Evolutionary conservation across 1,140 invertebrate genomes (phyloP).

Genomic region (Gonioctena quinquepunctata): DNA sequence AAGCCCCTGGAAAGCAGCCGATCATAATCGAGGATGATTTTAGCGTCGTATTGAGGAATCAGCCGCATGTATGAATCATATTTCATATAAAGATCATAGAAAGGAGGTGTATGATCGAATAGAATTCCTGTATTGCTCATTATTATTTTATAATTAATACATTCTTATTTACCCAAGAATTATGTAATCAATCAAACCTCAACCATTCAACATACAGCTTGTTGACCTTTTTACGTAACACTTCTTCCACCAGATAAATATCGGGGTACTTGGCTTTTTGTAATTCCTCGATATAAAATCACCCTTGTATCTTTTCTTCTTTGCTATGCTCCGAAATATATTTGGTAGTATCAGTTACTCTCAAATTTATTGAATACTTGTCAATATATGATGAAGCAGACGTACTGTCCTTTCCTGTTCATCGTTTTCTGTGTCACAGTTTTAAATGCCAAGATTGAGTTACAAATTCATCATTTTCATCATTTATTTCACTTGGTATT

Average conservation of each 20-base stretch:
- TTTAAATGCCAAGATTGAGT: no score
- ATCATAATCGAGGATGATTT: no score
- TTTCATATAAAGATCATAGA: neutral
- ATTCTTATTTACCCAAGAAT: conserved; percentile 19
- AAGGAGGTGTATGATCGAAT: neutral
- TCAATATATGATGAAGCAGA: neutral
- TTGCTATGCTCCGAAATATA: conserved; percentile 28
- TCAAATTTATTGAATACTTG: neutral
- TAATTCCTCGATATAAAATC: conserved; percentile 44
- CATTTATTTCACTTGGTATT: no score
- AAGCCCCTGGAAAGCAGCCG: no score
- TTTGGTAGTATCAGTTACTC: conserved; percentile 29
- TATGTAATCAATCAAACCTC: conserved; percentile 30
- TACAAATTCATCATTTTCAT: no score
- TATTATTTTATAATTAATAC: neutral
- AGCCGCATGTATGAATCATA: neutral
- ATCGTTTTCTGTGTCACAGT: no score
- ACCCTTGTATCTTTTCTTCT: conserved; percentile 28
- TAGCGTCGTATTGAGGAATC: neutral
- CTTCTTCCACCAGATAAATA: conserved; percentile 47
- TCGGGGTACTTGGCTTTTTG: conserved; percentile 40
- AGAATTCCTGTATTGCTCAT: neutral
- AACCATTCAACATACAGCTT: conserved; percentile 48
- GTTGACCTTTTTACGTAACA: conserved; percentile 38
- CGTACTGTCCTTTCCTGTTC: neutral